phyloP scores from a whole-genome alignment of 2,797 vertebrate genomes.

The Orientallactaga sibirica region DNA sequence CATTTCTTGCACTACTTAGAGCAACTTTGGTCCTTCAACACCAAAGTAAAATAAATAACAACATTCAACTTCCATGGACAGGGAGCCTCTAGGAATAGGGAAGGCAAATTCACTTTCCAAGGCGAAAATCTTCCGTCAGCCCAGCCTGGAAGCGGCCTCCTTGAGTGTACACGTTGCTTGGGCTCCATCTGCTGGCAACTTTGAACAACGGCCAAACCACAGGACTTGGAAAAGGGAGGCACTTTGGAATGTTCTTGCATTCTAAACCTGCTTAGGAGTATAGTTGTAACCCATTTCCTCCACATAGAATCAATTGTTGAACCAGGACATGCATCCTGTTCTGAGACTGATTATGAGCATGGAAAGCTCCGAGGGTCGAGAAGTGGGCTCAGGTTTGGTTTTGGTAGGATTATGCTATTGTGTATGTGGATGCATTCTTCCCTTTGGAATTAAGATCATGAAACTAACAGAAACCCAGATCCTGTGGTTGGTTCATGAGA shows the following conservation, averaged over 20 bases:
- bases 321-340: neutral
- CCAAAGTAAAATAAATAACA: conserved; percentile 38
- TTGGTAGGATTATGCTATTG: neutral
- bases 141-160: accelerated
- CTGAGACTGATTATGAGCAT: neutral
- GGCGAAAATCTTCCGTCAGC: neutral
- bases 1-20: neutral
- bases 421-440: neutral
- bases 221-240: neutral
- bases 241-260: neutral
- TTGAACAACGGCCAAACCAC: neutral
- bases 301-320: neutral
- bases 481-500: too few species aligned
- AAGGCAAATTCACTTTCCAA: neutral
- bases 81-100: neutral
- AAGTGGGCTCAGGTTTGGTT: neutral
- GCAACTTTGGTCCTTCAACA: neutral
- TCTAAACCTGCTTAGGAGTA: neutral
- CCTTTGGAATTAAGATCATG: neutral
- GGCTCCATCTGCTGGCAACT: conserved; percentile 74
- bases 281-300: neutral
- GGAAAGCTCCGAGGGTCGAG: neutral
- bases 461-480: neutral
- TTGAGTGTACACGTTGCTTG: neutral
- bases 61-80: neutral